Evolutionary conservation across 1,140 invertebrate genomes (phyloP), one percentile per base, ranked within the genome.

Genomic region (Argopecten irradians): DNA sequence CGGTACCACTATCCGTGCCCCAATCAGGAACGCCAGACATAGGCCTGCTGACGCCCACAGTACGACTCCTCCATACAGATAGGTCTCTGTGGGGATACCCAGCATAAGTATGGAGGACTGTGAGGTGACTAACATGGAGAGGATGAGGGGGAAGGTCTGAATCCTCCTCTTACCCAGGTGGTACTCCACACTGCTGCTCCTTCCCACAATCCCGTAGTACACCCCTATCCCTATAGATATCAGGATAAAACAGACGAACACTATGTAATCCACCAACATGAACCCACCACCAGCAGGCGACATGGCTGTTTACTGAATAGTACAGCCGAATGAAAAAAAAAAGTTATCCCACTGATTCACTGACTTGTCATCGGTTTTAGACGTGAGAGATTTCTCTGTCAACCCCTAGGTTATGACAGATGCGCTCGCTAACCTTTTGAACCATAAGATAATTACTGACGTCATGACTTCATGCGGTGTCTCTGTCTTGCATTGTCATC

Each of bases 111-210:
- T 89, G 0, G 90, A 91, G 34, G 90, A 91, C 34, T 91, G 88
- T 32, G 86, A 89, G 9, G 90, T 88, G 33, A 91, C 90, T 19
- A 91, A 85, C 33, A 91, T 86, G 1, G 90, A 92, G 13, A 89
- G 41, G 71, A 83, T 86, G 0, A 91, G 86, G 9, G 90, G 90
- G 0, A 91, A 1, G 9, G 86, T 41, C 22, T 85, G 85, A 2
- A 89, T 19, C 46, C 88, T 89, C 19, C 90, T 43, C 39, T 97
- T 97, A 0, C 97, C 97, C 5, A 98, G 94, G 14, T 98, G 95
- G 93, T 97, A 98, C 92, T 98, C 97, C 88, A 96, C 96, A 39
- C 97, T 97, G 3, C 98, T 98, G 95, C 97, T 97, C 94, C 99
- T 98, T 19, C 96, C 98, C 34, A 97, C 97, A 91, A 98, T 97